Evolutionary conservation across 1,140 invertebrate genomes (phyloP), one percentile per base, ranked within the genome.

Genomic region (Aphaenogaster ashmeadi): DNA sequence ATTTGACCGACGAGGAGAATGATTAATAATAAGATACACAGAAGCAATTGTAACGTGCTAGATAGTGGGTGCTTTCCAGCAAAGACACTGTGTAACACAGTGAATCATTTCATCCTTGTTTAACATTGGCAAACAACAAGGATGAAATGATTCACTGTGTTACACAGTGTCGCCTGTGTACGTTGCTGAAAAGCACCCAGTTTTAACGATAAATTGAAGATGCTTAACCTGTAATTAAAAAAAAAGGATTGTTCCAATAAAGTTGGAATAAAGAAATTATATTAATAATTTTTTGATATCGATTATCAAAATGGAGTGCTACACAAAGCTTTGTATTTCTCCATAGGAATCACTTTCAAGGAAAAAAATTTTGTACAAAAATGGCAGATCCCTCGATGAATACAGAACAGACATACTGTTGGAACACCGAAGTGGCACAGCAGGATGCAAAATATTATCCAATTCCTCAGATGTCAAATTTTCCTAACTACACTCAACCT

Each of bases 341-440:
- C 7, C 15, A 18, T 66, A 21, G 33, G 21, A 66, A 11, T 67
- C 1, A 7, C 2, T 33, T 50, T 50, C 2, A 11, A 54, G 4
- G 9, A 38, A 9, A 81, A 56, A 13, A 54, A 72, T 79, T 66
- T 44, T 0, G 6, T 36, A n/a, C 7, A 18, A 64, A 90, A 80
- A 94, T 94, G 94, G 87, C 92, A 36, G 93, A 92, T 66, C 78
- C 87, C 80, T 86, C 90, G 21, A 56, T 87, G 38, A 93, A 94
- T 41, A 69, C 75, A 38, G 90, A 77, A 13, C 89, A 92, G 72
- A 15, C 64, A 2, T 92, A 92, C 80, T 93, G 92, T 50, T 94
- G 94, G 94, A 75, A 75, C 36, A 60, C 83, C n/a, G 87, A 83
- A 54, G 56, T 81, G n/a, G 79, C 89, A 54, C 85, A 89, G 47